Percentiles rank a stretch among this genome's conserved stretches.
phyloP scores from a whole-genome alignment of 2,113 vertebrate genomes.

The Ramphastos sulfuratus region DNA sequence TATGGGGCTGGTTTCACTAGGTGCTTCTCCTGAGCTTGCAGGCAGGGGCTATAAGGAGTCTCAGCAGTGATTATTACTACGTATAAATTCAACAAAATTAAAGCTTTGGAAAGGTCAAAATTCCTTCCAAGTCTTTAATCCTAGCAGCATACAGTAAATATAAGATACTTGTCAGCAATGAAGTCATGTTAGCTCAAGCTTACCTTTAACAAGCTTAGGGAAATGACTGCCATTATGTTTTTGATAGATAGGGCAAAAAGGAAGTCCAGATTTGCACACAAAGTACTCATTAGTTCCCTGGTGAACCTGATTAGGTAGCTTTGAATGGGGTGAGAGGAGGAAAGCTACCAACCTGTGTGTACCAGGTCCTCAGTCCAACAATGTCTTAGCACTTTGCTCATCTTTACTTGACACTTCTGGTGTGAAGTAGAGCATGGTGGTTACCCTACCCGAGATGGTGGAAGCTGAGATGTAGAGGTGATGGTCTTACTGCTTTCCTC shows the following conservation, averaged over 20 bases:
- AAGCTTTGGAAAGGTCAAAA: conserved; percentile 33
- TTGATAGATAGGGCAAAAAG: background rate
- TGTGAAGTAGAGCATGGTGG: background rate
- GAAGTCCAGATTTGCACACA: background rate
- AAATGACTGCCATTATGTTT: conserved; percentile 29
- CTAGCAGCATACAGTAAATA: background rate
- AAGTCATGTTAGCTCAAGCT: background rate
- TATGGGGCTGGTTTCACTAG: conserved; percentile 18
- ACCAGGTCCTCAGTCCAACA: background rate
- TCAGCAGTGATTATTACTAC: conserved; percentile 2
- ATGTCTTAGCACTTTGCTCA: background rate
- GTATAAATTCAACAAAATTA: conserved; percentile 44
- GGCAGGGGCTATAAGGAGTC: background rate
- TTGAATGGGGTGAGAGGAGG: background rate
- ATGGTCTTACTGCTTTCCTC: background rate
- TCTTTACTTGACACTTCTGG: fast-evolving
- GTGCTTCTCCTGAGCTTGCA: background rate
- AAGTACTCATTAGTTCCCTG: background rate
- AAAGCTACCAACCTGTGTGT: background rate
- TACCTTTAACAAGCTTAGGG: conserved; percentile 8
- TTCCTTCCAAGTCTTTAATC: conserved; percentile 38
- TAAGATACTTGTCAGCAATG: conserved; percentile 22
- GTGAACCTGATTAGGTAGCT: background rate
- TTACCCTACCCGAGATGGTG: background rate
- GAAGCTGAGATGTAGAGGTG: background rate